A percentile compares a stretch with the other conserved stretches of the same genome.
These are phyloP conservation scores for Ageneiosus marmoratus DNA, from an alignment of 2,113 vertebrate genomes.

Conservation along the genomic window DNA sequence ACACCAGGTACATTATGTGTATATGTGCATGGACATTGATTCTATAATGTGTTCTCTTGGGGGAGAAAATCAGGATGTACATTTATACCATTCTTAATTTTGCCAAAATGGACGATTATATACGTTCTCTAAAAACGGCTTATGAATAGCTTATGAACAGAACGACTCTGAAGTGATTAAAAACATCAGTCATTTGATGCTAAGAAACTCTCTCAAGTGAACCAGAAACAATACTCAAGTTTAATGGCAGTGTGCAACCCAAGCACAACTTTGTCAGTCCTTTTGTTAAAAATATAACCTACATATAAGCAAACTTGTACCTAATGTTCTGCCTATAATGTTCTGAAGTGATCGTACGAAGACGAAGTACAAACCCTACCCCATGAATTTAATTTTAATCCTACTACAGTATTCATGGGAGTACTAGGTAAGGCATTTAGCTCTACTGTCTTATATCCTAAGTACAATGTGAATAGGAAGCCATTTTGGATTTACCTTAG, in stretches of 20 bases:
- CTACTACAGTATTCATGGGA: neutral
- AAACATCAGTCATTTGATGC: neutral
- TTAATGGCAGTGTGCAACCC: neutral
- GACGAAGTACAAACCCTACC: neutral
- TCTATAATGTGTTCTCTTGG: neutral
- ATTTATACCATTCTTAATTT: neutral
- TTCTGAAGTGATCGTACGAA: no score
- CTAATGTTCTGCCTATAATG: no score
- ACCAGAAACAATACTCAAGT: neutral
- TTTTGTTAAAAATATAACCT: neutral
- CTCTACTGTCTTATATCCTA: neutral
- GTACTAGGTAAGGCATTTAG: neutral
- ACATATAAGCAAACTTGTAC: neutral
- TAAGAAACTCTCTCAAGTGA: neutral
- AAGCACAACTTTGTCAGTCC: neutral
- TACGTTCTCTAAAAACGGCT: neutral
- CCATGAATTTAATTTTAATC: neutral
- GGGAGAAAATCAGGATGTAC: neutral
- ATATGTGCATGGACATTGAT: neutral
- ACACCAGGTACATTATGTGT: slow-evolving; percentile 81
- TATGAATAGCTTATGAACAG: neutral
- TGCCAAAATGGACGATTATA: neutral
- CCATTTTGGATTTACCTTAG: neutral
- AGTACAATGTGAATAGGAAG: neutral
- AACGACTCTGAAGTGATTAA: neutral